Conservation (phyloP, 2,888 invertebrate species). For the Hirtodrosophila confusa region DNA sequence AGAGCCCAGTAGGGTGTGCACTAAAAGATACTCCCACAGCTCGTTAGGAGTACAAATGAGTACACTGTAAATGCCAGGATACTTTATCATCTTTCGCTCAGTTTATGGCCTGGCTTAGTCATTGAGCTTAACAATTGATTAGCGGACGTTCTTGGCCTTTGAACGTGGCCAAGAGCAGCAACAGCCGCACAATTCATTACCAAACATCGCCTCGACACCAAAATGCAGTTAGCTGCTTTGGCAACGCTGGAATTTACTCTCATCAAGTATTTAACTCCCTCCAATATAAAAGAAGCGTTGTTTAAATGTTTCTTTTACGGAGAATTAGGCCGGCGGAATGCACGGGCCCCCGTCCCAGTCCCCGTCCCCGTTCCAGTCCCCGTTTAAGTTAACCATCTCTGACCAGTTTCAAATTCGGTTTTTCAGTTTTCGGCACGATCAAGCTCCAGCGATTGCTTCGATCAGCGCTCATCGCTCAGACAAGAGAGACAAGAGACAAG, state of each 20-base stretch:
- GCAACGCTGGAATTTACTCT: slow-evolving; percentile 55
- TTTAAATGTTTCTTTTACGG: slow-evolving; percentile 60
- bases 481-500: too few species aligned
- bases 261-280: slow-evolving; percentile 31
- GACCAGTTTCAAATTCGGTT: slow-evolving; percentile 55
- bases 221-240: slow-evolving; percentile 67
- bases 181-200: slow-evolving; percentile 61
- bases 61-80: slow-evolving; percentile 37
- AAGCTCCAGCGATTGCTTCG: slow-evolving; percentile 50
- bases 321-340: slow-evolving; percentile 75
- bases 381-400: slow-evolving; percentile 20
- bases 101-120: slow-evolving; percentile 49
- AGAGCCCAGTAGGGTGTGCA: slow-evolving; percentile 44
- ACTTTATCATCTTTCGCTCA: slow-evolving; percentile 39
- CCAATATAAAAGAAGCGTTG: slow-evolving; percentile 38
- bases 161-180: slow-evolving; percentile 30
- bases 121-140: slow-evolving; percentile 67
- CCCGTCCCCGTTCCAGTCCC: background rate
- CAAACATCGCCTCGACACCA: slow-evolving; percentile 54
- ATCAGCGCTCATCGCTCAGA: slow-evolving; percentile 59
- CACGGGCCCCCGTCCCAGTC: slow-evolving; percentile 25
- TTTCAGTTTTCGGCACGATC: slow-evolving; percentile 70
- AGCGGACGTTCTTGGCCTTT: slow-evolving; percentile 59
- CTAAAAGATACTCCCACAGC: slow-evolving; percentile 38
- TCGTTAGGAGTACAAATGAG: slow-evolving; percentile 25